phyloP scores from a whole-genome alignment of 2,888 invertebrate species.

The Dicroscelio sp. region DNA sequence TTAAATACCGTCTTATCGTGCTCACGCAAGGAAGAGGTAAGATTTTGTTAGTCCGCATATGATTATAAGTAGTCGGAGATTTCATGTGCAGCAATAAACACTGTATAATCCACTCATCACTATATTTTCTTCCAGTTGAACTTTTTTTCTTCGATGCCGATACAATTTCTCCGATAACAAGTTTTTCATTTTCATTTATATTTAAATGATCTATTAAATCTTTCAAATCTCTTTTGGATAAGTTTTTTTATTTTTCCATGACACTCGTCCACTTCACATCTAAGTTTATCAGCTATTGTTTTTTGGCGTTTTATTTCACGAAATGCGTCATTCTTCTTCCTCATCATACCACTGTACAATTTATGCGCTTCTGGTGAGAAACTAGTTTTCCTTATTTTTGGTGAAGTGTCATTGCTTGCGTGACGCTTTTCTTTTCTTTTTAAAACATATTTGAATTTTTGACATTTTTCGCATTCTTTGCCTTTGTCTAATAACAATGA shows the following conservation, averaged over 20 bases:
- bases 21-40: slow-evolving; percentile 40
- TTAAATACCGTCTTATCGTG: slow-evolving; percentile 41
- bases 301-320: slow-evolving; percentile 54
- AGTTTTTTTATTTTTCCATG: slow-evolving; percentile 14
- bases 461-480: slow-evolving; percentile 13
- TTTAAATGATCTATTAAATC: slow-evolving; percentile 32
- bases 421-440: slow-evolving; percentile 28
- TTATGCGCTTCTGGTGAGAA: not conserved
- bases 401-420: not conserved
- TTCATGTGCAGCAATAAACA: slow-evolving; percentile 59
- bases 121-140: slow-evolving; percentile 35
- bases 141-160: slow-evolving; percentile 48
- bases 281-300: slow-evolving; percentile 11
- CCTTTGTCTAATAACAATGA: slow-evolving; percentile 48
- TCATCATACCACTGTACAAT: not conserved
- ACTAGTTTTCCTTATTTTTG: slow-evolving; percentile 2
- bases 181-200: not conserved
- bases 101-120: slow-evolving; percentile 45
- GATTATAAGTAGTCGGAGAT: slow-evolving; percentile 48
- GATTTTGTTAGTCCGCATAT: slow-evolving; percentile 46
- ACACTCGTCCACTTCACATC: slow-evolving; percentile 11
- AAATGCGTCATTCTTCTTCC: slow-evolving; percentile 41
- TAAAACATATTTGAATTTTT: slow-evolving; percentile 20
- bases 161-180: slow-evolving; percentile 46
- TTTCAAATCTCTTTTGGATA: not conserved